Conservation (phyloP, 2,113 vertebrate species). For the Asarcornis scutulata region DNA sequence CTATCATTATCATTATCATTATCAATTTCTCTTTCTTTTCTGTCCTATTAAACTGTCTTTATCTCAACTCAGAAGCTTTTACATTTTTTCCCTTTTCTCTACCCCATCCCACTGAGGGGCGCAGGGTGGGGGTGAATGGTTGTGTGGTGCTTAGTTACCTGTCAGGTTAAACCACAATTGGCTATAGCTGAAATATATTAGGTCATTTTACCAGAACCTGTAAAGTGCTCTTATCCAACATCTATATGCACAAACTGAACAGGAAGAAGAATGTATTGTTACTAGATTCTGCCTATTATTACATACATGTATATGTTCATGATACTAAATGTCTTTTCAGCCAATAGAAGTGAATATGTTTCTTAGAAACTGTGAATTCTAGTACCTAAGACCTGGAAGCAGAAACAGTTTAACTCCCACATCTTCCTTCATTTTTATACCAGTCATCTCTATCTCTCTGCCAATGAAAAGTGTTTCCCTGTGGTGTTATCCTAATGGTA, state of each 20-base stretch:
- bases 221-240: not conserved
- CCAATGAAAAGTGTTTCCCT: not conserved
- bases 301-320: not conserved
- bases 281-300: not conserved
- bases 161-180: not conserved
- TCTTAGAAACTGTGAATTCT: not conserved
- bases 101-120: too few species aligned
- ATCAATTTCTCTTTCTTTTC: too few species aligned
- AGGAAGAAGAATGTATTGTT: not conserved
- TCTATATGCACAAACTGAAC: not conserved
- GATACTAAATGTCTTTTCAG: not conserved
- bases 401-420: not conserved
- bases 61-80: too few species aligned
- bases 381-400: not conserved
- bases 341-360: not conserved
- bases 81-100: too few species aligned
- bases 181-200: not conserved
- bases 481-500: too few species aligned
- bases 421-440: not conserved
- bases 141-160: too few species aligned
- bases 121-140: too few species aligned
- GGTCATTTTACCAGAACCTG: not conserved
- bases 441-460: not conserved
- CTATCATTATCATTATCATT: too few species aligned
- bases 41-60: too few species aligned